phyloP scores from a whole-genome alignment of 2,888 invertebrate genomes.

The Aleiodes alternator region DNA sequence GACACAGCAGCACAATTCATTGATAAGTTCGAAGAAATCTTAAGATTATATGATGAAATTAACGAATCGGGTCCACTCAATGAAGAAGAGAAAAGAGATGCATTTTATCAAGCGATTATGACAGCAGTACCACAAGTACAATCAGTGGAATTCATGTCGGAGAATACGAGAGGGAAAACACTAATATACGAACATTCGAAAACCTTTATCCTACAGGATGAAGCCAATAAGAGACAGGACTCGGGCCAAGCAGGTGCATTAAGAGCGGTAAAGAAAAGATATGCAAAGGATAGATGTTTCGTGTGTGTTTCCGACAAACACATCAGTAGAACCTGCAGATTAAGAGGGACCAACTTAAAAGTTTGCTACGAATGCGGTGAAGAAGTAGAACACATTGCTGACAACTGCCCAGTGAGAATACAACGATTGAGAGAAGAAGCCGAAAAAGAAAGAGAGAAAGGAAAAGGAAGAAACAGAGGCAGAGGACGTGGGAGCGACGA shows the following conservation, averaged over 20 bases:
- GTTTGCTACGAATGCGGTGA: constrained; percentile 1
- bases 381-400: background rate
- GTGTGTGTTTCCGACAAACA: too few relatives aligned
- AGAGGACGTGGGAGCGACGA: background rate
- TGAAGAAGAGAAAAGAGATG: constrained; percentile 47
- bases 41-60: constrained; percentile 45
- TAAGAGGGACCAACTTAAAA: too few relatives aligned
- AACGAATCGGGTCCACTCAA: constrained; percentile 29
- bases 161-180: constrained; percentile 47
- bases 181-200: constrained; percentile 51
- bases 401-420: background rate
- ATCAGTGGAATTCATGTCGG: constrained; percentile 51
- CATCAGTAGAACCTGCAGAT: too few relatives aligned
- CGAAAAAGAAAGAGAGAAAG: background rate
- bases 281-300: constrained; percentile 11
- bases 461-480: background rate
- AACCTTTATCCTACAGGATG: constrained; percentile 49
- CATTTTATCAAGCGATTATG: constrained; percentile 16
- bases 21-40: constrained; percentile 43
- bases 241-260: background rate
- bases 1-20: constrained; percentile 41
- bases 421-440: too few relatives aligned
- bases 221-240: constrained; percentile 49
- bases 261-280: background rate
- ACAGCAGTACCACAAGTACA: constrained; percentile 49